A percentile compares a stretch with the other conserved stretches of the same genome.
Conservation (phyloP, 2,797 vertebrate genomes). For the Limosa lapponica region DNA sequence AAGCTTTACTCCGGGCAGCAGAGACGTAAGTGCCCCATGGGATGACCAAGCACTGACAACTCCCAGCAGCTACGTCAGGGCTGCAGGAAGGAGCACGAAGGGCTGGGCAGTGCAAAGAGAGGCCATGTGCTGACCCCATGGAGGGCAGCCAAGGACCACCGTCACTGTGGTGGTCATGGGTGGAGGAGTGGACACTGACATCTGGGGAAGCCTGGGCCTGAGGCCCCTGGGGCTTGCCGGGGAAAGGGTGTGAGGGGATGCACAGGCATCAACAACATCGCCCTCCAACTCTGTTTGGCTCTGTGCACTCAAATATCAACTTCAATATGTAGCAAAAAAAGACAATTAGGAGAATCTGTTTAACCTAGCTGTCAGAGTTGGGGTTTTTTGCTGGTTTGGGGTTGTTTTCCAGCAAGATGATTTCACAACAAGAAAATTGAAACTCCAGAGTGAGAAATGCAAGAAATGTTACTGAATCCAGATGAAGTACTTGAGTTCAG, state of each 20-base stretch:
- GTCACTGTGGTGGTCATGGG: not conserved
- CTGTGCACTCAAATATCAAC: not conserved
- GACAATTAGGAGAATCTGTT: not conserved
- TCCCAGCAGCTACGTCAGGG: not conserved
- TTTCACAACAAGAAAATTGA: not conserved
- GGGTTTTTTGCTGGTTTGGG: not conserved
- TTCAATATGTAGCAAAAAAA: not conserved
- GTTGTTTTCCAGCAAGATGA: not conserved
- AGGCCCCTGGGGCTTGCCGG: not conserved
- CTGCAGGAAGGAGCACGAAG: rapidly evolving
- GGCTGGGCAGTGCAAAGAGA: not conserved
- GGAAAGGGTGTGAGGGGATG: not conserved
- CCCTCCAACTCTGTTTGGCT: not conserved
- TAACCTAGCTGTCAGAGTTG: not conserved
- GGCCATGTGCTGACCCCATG: rapidly evolving
- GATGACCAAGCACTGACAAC: not conserved
- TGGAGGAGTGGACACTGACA: not conserved
- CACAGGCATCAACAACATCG: not conserved
- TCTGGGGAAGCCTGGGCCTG: not conserved
- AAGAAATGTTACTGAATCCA: conserved; percentile 3
- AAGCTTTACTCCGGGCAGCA: not conserved
- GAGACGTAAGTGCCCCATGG: not conserved
- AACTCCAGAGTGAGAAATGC: not conserved
- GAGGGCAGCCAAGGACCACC: not conserved
- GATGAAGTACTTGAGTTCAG: not conserved